Percentiles rank a stretch among this genome's conserved stretches.
Evolutionary conservation across 2,888 invertebrate genomes (phyloP).

Genomic region (Pegoplata infirma): DNA sequence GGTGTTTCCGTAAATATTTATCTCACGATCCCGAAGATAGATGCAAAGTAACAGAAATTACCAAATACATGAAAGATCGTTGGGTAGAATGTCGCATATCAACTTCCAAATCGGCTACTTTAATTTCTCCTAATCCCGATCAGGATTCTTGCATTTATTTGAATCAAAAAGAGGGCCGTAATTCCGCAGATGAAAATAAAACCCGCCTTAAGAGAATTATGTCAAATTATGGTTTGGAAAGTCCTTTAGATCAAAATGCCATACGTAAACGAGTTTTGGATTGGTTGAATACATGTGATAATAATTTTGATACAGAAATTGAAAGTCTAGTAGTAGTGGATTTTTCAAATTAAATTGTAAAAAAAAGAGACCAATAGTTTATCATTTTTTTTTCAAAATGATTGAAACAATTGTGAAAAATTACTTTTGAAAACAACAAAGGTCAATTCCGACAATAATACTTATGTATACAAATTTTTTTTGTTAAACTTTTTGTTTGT

Average conservation of each 20-base stretch:
- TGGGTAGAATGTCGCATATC: constrained; percentile 81
- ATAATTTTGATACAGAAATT: constrained; percentile 74
- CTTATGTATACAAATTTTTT: constrained; percentile 6
- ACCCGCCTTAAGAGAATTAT: constrained; percentile 79
- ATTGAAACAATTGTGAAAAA: not conserved
- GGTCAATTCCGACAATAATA: constrained; percentile 36
- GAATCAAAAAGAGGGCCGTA: constrained; percentile 79
- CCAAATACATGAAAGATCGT: constrained; percentile 81
- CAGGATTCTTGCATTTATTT: constrained; percentile 80
- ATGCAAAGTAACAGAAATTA: constrained; percentile 81
- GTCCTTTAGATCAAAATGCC: constrained; percentile 82
- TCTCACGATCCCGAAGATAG: constrained; percentile 84
- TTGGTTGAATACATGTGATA: constrained; percentile 82
- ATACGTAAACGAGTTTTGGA: constrained; percentile 83
- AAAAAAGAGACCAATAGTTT: constrained; percentile 6
- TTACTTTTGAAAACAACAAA: not conserved
- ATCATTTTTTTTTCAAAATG: constrained; percentile 4
- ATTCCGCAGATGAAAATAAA: constrained; percentile 80
- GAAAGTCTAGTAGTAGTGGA: constrained; percentile 74
- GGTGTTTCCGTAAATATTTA: constrained; percentile 85
- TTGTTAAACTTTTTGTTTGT: constrained; percentile 28
- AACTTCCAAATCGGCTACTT: constrained; percentile 79
- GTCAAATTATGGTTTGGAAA: constrained; percentile 82
- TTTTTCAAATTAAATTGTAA: constrained; percentile 64
- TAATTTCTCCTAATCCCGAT: constrained; percentile 75